Evolutionary conservation across 2,797 vertebrate species (phyloP).

Genomic region (Carcharodon carcharias): DNA sequence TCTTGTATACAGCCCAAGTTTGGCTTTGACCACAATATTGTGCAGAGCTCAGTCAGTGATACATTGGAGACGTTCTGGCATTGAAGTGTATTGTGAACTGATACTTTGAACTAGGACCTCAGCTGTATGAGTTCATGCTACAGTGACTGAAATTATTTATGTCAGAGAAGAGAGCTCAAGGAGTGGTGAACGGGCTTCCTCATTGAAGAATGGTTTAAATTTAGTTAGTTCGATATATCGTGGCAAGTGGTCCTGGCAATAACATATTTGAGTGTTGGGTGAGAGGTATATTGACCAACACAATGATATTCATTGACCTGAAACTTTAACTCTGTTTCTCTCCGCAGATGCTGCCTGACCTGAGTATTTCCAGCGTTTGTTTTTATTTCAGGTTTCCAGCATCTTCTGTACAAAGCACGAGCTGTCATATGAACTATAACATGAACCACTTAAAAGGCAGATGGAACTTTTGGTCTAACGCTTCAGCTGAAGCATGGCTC

Average conservation of each 20-base stretch:
- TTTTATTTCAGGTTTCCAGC: too few relatives aligned
- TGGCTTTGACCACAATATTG: neutral
- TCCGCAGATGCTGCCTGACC: too few relatives aligned
- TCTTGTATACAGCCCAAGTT: neutral
- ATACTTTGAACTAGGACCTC: neutral
- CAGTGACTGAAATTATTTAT: neutral
- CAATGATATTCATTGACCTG: too few relatives aligned
- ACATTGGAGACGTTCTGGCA: neutral
- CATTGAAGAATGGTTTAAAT: neutral
- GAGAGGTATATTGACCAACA: neutral
- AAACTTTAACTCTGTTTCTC: too few relatives aligned
- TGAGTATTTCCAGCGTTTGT: too few relatives aligned
- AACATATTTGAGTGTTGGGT: neutral
- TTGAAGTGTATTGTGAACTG: neutral
- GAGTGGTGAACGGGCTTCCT: neutral
- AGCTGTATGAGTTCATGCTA: neutral
- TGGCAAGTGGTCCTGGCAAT: neutral
- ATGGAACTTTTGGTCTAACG: neutral
- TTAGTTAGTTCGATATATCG: neutral
- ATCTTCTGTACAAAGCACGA: neutral
- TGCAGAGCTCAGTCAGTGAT: neutral
- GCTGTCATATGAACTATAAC: neutral
- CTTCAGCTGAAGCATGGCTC: neutral
- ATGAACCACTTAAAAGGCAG: neutral
- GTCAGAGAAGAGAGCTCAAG: neutral